phyloP scores from a whole-genome alignment of 2,888 invertebrate genomes.

The Phytoseiulus persimilis region DNA sequence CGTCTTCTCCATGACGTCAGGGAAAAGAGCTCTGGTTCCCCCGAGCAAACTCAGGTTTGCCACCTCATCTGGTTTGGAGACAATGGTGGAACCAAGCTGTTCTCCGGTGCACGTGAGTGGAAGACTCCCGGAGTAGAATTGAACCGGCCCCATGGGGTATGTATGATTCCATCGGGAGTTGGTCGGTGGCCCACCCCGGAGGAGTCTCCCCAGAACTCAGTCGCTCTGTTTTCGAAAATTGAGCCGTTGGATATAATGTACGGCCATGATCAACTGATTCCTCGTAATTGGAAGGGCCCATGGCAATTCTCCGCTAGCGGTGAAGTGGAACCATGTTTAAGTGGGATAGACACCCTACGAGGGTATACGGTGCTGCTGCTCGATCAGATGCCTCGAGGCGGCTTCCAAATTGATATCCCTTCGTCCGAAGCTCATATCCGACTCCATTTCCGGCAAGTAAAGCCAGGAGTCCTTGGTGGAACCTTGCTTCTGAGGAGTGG shows the following conservation, averaged over 20 bases:
- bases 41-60: too few species aligned
- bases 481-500: background rate
- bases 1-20: too few species aligned
- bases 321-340: background rate
- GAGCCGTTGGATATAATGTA: background rate
- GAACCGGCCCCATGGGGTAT: too few species aligned
- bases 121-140: too few species aligned
- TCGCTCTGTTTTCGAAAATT: background rate
- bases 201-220: background rate
- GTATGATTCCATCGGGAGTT: background rate
- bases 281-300: background rate
- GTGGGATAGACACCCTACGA: background rate
- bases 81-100: too few species aligned
- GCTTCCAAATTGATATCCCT: background rate
- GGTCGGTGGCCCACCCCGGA: background rate
- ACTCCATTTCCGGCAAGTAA: background rate
- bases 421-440: background rate
- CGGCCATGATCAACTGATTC: background rate
- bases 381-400: background rate
- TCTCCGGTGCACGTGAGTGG: too few species aligned
- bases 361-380: background rate
- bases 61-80: too few species aligned
- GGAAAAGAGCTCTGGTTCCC: too few species aligned
- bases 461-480: background rate
- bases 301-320: background rate